Percentiles rank a stretch among this genome's conserved stretches.
Evolutionary conservation across 2,888 invertebrate species (phyloP).

Genomic region (Leucophora obtusa): DNA sequence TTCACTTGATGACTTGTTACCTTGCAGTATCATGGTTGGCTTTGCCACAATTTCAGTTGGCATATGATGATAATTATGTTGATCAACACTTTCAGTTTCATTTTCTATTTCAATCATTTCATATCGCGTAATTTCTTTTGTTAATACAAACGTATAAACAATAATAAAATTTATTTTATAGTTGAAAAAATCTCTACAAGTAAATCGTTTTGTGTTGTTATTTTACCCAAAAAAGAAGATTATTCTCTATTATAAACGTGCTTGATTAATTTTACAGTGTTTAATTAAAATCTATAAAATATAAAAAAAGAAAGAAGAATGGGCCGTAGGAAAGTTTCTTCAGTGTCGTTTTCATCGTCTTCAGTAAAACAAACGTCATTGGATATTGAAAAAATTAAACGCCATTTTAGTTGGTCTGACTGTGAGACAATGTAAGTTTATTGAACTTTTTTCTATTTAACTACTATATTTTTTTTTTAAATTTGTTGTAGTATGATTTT

Average conservation of each 20-base stretch:
- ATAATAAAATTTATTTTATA: constrained; percentile 28
- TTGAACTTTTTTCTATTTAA: constrained; percentile 46
- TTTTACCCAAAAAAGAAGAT: background rate
- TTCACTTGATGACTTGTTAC: constrained; percentile 43
- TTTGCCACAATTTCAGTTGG: constrained; percentile 8
- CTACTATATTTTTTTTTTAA: background rate
- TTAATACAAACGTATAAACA: constrained; percentile 27
- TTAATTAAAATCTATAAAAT: constrained; percentile 32
- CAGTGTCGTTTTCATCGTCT: constrained; percentile 21
- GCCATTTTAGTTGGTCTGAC: constrained; percentile 77
- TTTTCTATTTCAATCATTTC: constrained; percentile 69
- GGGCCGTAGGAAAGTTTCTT: constrained; percentile 56
- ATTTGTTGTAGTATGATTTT: constrained; percentile 22
- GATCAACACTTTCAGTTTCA: constrained; percentile 73
- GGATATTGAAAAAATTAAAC: constrained; percentile 75
- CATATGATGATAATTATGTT: constrained; percentile 53
- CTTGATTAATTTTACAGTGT: constrained; percentile 27
- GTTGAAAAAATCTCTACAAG: no score
- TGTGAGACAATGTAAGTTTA: constrained; percentile 76
- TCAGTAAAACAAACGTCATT: constrained; percentile 66
- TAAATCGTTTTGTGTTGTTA: no score
- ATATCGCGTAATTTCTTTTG: constrained; percentile 40
- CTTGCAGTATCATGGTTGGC: constrained; percentile 25
- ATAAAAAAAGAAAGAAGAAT: constrained; percentile 38
- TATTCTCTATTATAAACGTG: constrained; percentile 8